These are phyloP conservation scores for Heterodera carotae DNA, from an alignment of 1,140 invertebrate genomes.

Conservation along the genomic window DNA sequence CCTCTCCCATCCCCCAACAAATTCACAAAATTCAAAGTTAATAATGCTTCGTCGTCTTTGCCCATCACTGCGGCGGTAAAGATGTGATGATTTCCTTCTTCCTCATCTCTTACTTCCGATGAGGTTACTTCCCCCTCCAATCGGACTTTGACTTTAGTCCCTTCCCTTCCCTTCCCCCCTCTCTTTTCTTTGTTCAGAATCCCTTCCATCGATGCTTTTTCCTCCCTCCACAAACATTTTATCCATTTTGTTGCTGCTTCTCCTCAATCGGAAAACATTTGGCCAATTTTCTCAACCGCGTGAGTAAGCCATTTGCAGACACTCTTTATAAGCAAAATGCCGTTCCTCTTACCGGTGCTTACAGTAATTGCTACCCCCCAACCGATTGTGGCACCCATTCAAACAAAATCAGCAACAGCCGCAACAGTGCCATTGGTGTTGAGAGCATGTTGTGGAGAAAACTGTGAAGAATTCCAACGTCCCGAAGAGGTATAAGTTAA, in stretches of 20 bases:
- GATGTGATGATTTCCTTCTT: neutral
- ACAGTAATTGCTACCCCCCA: neutral
- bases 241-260: neutral
- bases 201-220: neutral
- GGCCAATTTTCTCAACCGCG: neutral
- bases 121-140: neutral
- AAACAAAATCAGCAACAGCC: no score
- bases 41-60: neutral
- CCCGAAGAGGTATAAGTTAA: constrained; percentile 36
- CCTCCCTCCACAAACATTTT: neutral
- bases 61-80: neutral
- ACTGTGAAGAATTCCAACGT: constrained; percentile 50
- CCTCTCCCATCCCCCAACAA: no score
- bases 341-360: neutral
- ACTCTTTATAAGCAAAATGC: no score
- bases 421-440: constrained; percentile 24
- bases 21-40: neutral
- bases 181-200: neutral
- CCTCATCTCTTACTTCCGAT: neutral
- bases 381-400: no score
- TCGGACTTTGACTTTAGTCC: no score
- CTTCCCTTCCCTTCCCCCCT: neutral
- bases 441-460: constrained; percentile 51
- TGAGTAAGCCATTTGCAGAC: neutral
- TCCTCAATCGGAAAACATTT: neutral